Evolutionary conservation across 1,140 invertebrate species (phyloP).

Genomic region (Dendrolimus punctatus): DNA sequence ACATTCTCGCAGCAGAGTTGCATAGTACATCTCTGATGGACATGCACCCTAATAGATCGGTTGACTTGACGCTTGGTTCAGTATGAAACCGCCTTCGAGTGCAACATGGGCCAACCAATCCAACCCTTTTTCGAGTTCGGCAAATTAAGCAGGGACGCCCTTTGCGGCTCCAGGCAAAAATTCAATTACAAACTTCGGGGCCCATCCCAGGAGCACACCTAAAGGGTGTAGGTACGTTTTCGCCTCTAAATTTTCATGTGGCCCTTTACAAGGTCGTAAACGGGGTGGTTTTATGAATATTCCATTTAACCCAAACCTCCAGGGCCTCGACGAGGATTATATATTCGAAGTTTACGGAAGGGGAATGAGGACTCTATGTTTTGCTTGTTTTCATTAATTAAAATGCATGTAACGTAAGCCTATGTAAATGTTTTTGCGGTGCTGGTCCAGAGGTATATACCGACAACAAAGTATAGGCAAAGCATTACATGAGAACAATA

Average conservation of each 20-base stretch:
- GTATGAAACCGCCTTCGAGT: conserved; percentile 5
- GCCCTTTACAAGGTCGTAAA: conserved; percentile 68
- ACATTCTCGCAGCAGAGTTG: no score
- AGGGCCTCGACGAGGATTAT: conserved; percentile 26
- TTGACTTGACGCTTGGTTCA: no score
- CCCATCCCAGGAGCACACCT: conserved; percentile 56
- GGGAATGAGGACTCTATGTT: conserved; percentile 10
- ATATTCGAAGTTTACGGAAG: conserved; percentile 27
- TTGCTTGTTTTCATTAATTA: conserved; percentile 16
- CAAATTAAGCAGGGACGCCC: conserved; percentile 67
- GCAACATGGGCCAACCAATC: conserved; percentile 19
- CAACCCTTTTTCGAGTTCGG: conserved; percentile 58
- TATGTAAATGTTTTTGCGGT: no score
- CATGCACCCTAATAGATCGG: no score
- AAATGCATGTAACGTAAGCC: conserved; percentile 4
- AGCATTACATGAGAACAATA: no score
- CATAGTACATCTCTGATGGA: no score
- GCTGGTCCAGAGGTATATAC: no score
- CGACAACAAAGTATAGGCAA: no score
- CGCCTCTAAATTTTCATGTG: conserved; percentile 68
- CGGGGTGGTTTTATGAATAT: conserved; percentile 65
- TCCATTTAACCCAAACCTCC: conserved; percentile 54
- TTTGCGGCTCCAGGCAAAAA: conserved; percentile 68
- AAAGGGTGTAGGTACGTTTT: conserved; percentile 51
- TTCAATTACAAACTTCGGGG: conserved; percentile 66